Base-by-base conservation (phyloP, 2,888 invertebrate genomes). In the Drosophila stalkeri region DNA sequence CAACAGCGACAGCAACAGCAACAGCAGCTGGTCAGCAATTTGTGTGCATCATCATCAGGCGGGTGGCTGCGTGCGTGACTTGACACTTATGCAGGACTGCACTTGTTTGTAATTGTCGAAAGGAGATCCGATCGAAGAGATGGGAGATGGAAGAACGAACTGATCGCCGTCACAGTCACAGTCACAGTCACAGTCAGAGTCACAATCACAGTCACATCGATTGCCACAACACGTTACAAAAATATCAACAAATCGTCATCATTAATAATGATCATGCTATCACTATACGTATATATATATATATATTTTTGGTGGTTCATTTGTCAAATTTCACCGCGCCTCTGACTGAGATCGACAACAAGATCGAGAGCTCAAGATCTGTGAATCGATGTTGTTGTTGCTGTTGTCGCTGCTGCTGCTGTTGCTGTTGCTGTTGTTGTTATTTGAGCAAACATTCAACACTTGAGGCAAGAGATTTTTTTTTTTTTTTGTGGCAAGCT, bases 231-330 rank as follows among this genome's bases (percentile, higher is more conserved):
- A 91, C 87, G 90, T 91, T 91, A 91, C 87, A 87, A 90, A 92
- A 92, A 91, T 91, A 91, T 92, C 92, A 92, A 92, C 92, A 92
- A 92, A 92, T 92, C 92, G 92, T 91, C 91, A 92, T 92, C 92
- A 92, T 92, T 92, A 92, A 92, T 92, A 92, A 92, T 90, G 90
- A 92, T 92, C 92, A 82, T 71, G 70, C 75, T 77, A 79, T 77
- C 69, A 66, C 16, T 16, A 37, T 9, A 18, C 11, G 31, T 23
- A 39, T 16, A 12, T 55, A 41, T 11, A 18, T 35, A 8, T 18
- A 27, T 57, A 43, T 72, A 51, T 76, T 81, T 73, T 80, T 77
- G 64, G 75, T 81, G 72, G 77, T 88, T 87, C 87, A 90, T 87
- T 87, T 87, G 87, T 87, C 87, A 90, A 87, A 87, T 83, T 89